Base-by-base conservation (phyloP, 2,888 invertebrate species). In the Pycnomerus fuliginosus region DNA sequence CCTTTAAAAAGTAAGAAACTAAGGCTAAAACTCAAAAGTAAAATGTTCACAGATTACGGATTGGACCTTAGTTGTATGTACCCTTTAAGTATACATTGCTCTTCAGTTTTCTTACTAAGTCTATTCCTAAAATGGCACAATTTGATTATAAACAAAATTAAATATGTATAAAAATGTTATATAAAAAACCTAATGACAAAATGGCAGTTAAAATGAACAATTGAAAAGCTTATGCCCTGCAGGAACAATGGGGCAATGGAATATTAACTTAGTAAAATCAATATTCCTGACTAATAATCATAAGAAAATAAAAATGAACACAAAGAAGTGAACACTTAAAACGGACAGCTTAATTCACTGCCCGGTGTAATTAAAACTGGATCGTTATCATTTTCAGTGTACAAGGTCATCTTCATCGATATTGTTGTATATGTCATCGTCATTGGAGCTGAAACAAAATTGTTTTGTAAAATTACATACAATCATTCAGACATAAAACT, bases 81-180 rank as follows among this genome's bases (percentile, higher is more conserved):
- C 48, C 43, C 44, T 39, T 48, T 34, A 45, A 44, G 44, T 49
- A 45, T 49, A 45, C 49, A 44, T 38, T 44, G 44, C 36, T 45
- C 36, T 33, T 48, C 38, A 22, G 44, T 27, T 30, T 45, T 33
- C 32, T 34, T 44, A 36, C 30, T 46, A 50, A 48, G 54, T 53
- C 63, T 66, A 67, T 58, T 55, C 55, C 64, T 66, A 67, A 64
- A 68, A 70, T 70, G 70, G 70, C 70, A 70, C 69, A 64, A 66
- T 58, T 58, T 60, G 56, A 50, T 61, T 64, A 61, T 56, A 62
- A 48, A 53, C 48, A 53, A 38, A 43, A 38, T 48, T 52, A 44
- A 50, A 50, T 53, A 47, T 42, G 39, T 45, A 53, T 56, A 58
- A 59, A 58, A 65, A 60, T 61, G 55, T 60, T 52, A 52, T 60